Conservation (phyloP, 2,888 invertebrate genomes). For the Frankliniella fusca region DNA sequence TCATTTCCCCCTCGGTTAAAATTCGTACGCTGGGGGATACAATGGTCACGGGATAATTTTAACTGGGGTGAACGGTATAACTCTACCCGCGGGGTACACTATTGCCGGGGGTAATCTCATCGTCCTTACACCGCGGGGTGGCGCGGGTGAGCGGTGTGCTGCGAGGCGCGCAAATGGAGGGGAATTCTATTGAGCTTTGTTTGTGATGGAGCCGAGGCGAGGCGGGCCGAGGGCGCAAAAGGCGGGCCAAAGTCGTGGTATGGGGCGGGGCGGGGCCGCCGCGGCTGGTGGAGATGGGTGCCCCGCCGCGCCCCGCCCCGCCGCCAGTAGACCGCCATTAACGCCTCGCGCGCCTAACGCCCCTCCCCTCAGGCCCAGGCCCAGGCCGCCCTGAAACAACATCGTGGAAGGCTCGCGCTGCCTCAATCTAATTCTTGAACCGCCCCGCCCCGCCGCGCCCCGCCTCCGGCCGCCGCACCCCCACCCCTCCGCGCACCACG, state of each 20-base stretch:
- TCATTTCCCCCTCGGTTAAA: too few relatives aligned
- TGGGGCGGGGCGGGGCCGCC: too few relatives aligned
- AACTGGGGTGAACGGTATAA: too few relatives aligned
- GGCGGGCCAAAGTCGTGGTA: too few relatives aligned
- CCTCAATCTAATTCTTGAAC: constrained; percentile 22
- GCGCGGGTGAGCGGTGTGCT: background rate
- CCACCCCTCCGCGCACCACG: background rate
- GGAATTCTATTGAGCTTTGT: constrained; percentile 25
- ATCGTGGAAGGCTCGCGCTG: background rate
- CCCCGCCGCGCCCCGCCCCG: too few relatives aligned
- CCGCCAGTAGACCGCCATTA: background rate
- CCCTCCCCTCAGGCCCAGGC: background rate
- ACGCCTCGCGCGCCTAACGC: background rate
- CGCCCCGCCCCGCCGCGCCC: background rate
- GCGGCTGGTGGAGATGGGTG: too few relatives aligned
- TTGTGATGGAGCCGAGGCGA: background rate
- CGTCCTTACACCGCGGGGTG: background rate
- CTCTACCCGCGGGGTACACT: too few relatives aligned
- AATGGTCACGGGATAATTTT: too few relatives aligned
- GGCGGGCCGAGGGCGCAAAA: too few relatives aligned
- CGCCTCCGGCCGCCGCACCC: too few relatives aligned
- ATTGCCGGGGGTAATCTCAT: too few relatives aligned
- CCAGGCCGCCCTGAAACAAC: background rate
- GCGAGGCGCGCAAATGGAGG: background rate
- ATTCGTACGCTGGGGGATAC: too few relatives aligned